Evolutionary conservation across 1,140 invertebrate genomes (phyloP), one percentile per base, ranked within the genome.

Genomic region (Proales similis): DNA sequence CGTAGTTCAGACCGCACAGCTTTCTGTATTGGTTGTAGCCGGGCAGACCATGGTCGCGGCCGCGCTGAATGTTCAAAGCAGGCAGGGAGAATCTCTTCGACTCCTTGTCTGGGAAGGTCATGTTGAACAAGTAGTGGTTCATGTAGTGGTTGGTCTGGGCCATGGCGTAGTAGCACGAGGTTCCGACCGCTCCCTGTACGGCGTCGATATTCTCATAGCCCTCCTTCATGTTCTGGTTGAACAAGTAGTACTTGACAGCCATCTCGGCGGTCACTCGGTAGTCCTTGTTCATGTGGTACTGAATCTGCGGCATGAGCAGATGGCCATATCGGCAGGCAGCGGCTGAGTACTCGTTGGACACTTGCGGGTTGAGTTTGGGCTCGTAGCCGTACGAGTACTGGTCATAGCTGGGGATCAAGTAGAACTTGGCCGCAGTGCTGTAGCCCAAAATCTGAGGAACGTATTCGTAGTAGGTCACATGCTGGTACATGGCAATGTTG

Each of bases 61-160:
- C 86, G 68, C 93, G 74, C 73, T 98, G 93, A 57, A 98, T 89
- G 69, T 98, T 98, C 71, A 98, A 86, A 0, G 91, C 87, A 2
- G 91, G 93, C 43, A 98, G 78, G 29, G 24, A 2, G 30, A 29
- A 62, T 46, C 42, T 45, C 26, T 62, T 46, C 14, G 39, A 33
- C 9, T 32, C 1, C 19, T 46, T 1, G 19, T 61, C 36, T 14
- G 53, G 32, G 20, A 46, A 46, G 26, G 48, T 4, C 4, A 20
- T 36, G 22, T 62, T 32, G 26, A 45, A 46, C 12, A 62, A 46
- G 11, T 46, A 3, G 32, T 57, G 6, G 11, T 57, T 57, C 51
- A 57, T 42, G 20, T 24, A 14, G 17, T 19, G 29, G 20, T 57
- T 57, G 24, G 45, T 57, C 30, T 39, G 33, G 12, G 26, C 29